Conservation (phyloP, 1,140 invertebrate species). For the Sycophaga agraensis region DNA sequence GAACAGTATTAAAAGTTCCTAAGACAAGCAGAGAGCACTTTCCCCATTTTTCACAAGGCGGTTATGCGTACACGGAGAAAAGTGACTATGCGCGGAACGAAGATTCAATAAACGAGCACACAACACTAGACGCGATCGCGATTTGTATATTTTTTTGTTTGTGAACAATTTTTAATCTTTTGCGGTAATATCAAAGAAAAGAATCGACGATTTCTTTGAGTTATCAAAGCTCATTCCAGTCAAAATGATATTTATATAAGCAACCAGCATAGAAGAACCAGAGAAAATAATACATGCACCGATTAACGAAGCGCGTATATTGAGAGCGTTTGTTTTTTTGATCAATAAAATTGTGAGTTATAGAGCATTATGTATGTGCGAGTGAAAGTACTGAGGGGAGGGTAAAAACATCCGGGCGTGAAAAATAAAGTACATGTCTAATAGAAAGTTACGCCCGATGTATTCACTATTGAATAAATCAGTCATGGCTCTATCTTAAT, state of each 20-base stretch:
- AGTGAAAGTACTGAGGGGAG: not conserved
- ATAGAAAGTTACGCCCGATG: slow-evolving; percentile 8
- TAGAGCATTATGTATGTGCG: not conserved
- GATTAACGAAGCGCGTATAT: not conserved
- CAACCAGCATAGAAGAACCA: not conserved
- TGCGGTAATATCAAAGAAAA: not conserved
- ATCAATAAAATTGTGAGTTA: not conserved
- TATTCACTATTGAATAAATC: slow-evolving; percentile 5
- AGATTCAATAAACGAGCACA: not conserved
- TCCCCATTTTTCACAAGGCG: slow-evolving; percentile 1
- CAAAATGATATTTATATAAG: slow-evolving; percentile 2
- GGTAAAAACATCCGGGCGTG: not conserved
- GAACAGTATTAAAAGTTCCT: slow-evolving; percentile 53
- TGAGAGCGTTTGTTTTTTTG: not conserved
- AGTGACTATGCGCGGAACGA: not conserved
- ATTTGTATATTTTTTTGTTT: not conserved
- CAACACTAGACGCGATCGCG: not conserved
- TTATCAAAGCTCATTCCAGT: slow-evolving; percentile 12
- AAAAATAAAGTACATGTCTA: not conserved
- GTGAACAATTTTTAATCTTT: not conserved
- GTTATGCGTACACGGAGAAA: not conserved
- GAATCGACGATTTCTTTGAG: slow-evolving; percentile 3
- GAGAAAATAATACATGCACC: not conserved
- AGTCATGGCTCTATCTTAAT: slow-evolving; percentile 8
- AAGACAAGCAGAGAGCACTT: slow-evolving; percentile 28